Base-by-base conservation (phyloP, 2,113 vertebrate genomes). In the Euleptes europaea region DNA sequence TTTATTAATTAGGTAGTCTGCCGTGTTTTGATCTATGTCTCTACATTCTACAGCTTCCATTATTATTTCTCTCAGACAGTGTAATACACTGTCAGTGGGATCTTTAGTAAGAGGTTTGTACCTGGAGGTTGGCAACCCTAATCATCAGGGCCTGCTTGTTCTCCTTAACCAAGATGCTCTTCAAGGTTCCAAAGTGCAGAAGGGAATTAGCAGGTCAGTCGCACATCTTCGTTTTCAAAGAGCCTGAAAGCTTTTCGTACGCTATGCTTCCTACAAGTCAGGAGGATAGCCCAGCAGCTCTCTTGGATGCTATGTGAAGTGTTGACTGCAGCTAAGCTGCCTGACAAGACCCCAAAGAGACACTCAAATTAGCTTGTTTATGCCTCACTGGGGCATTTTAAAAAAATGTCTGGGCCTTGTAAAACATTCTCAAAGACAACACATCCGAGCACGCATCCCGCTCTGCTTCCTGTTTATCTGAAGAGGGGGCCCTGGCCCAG, bases 311-410 rank as follows among this genome's bases (percentile, higher is more conserved):
- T 88, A 86, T 51, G 83, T 84, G 67, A 79, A 75, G 80, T 86
- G 88, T 35, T 90, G 88, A 88, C 89, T 86, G 63, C 69, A 88
- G 80, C 76, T 88, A 84, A 90, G 85, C 23, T 69, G 47, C 26
- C 80, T 91, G 87, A 94, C 66, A 87, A 72, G 71, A n/a, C 85
- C 78, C 74, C 33, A 4, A 85, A 85, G 89, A 92, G 88, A 90
- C 60, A 65, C 81, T 84, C 31, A n/a, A 6, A 90, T 73, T 33
- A 90, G 80, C 84, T 84, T 90, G 67, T 93, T 93, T 93, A 92
- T 85, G 83, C 84, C 78, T 88, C 60, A 70, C 57, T n/a, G 84
- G 57, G n/a, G 78, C 84, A 72, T 90, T 76, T n/a, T 47, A 63
- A n/a, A 67, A 67, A 69, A 69, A 35, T 11, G 33, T 82, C 84